Base-by-base conservation (phyloP, 2,797 vertebrate genomes). In the Choloepus didactylus region DNA sequence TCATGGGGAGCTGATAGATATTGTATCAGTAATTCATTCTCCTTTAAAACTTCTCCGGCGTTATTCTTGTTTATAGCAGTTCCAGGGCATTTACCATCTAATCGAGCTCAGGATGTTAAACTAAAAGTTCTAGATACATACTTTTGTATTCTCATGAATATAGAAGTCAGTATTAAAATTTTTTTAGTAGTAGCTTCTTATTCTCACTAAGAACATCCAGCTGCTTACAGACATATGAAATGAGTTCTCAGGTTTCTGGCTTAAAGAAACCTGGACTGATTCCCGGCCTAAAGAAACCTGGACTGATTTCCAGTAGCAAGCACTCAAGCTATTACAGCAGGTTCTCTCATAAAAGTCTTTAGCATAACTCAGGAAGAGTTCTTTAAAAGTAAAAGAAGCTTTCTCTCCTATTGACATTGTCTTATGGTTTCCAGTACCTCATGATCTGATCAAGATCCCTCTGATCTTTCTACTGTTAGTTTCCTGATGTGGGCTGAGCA, bases 11-110 rank as follows among this genome's bases (percentile, higher is more conserved):
- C 72, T 90, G 31, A 76, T 89, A 59, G 15, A 82, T 67, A 85
- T 11, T 69, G 2, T 79, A n/a, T 83, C 9, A 25, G 66, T 94
- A 93, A 93, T 92, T 96, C 60, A 95, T 96, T 90, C 95, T 67
- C 90, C 35, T 86, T 67, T 92, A 38, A 75, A 79, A 82, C 54
- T 66, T 93, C 12, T 35, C 35, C 89, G 64, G 8, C 69, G 64
- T 85, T 89, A 85, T 75, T 96, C 41, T 89, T 93, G 73, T 85
- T 88, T 89, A 59, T n/a, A 4, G 76, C 73, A n/a, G 9, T 72
- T 91, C 59, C 29, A 83, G 38, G n/a, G 25, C 19, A 87, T 41
- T 80, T 84, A 73, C 38, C 67, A 9, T 84, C 51, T 90, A 73
- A 46, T 56, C 1, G 15, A 91, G 29, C 27, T 79, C 76, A 80